Evolutionary conservation across 2,888 invertebrate genomes (phyloP).

Genomic region (Clusia tigrina): DNA sequence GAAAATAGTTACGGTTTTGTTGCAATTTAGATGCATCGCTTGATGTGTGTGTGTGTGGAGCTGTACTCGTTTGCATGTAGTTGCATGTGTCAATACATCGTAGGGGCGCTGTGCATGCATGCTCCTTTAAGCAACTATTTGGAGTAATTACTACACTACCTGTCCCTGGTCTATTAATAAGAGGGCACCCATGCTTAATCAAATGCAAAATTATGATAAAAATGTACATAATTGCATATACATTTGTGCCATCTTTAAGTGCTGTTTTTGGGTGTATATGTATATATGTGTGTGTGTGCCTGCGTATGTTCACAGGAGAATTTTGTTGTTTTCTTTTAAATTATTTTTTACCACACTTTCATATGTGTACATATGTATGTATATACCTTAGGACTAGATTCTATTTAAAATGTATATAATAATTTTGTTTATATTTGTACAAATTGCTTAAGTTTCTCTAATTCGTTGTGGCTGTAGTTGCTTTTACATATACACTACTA

Average conservation of each 20-base stretch:
- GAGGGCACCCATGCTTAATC: too few relatives aligned
- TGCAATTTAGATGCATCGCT: neutral
- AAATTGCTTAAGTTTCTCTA: slow-evolving; percentile 33
- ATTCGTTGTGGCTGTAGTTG: slow-evolving; percentile 27
- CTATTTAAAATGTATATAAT: slow-evolving; percentile 17
- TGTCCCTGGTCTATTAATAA: too few relatives aligned
- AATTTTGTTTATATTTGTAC: slow-evolving; percentile 30
- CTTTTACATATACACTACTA: slow-evolving; percentile 11
- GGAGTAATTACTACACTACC: too few relatives aligned
- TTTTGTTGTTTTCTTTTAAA: too few relatives aligned
- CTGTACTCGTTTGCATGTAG: neutral
- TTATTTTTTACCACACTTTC: neutral
- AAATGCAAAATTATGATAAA: neutral
- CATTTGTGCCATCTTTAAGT: neutral
- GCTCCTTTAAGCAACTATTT: too few relatives aligned
- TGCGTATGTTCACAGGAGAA: too few relatives aligned
- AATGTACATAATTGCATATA: neutral
- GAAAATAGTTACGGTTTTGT: neutral
- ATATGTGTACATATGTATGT: too few relatives aligned
- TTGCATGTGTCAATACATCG: neutral
- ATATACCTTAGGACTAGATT: neutral
- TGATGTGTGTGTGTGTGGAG: neutral
- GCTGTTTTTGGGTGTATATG: slow-evolving; percentile 27
- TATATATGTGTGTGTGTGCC: slow-evolving; percentile 6
- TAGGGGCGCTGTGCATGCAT: too few relatives aligned